These are phyloP conservation scores for Argentina silus DNA, from an alignment of 2,797 vertebrate genomes.

Conservation along the genomic window DNA sequence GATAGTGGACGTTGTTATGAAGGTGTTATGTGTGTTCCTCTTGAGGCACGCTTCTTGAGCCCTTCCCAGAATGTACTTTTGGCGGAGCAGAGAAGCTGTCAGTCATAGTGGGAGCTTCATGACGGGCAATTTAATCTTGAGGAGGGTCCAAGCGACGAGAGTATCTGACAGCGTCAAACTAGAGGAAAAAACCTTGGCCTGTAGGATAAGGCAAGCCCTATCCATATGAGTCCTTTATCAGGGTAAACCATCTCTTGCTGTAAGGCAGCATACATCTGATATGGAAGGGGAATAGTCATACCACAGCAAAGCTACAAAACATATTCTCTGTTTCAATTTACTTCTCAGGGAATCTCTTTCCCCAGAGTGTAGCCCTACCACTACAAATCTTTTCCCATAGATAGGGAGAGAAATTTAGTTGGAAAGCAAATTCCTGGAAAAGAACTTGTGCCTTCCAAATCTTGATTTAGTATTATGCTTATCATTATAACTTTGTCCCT, in stretches of 20 bases:
- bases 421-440: conserved; percentile 5
- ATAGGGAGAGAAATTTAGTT: background rate
- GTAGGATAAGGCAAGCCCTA: conserved; percentile 22
- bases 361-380: background rate
- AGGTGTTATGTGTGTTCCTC: conserved; percentile 61
- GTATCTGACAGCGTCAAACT: conserved; percentile 54
- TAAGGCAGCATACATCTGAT: background rate
- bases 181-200: conserved; percentile 8
- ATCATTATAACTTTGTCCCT: background rate
- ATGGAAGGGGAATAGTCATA: background rate
- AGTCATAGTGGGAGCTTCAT: conserved; percentile 58
- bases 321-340: conserved; percentile 12
- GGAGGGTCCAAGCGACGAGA: conserved; percentile 58
- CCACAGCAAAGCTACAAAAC: background rate
- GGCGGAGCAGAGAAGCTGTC: conserved; percentile 67
- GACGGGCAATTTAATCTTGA: conserved; percentile 75
- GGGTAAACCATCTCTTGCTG: background rate
- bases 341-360: background rate
- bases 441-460: conserved; percentile 1
- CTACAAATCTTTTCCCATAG: conserved; percentile 3
- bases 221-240: conserved; percentile 17
- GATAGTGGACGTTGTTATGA: conserved; percentile 61
- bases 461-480: conserved; percentile 10
- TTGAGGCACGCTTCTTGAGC: conserved; percentile 26
- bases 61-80: conserved; percentile 62